Evolutionary conservation across 2,888 invertebrate species (phyloP), one percentile per base, ranked within the genome.

Genomic region (Platerodrilus igneus): DNA sequence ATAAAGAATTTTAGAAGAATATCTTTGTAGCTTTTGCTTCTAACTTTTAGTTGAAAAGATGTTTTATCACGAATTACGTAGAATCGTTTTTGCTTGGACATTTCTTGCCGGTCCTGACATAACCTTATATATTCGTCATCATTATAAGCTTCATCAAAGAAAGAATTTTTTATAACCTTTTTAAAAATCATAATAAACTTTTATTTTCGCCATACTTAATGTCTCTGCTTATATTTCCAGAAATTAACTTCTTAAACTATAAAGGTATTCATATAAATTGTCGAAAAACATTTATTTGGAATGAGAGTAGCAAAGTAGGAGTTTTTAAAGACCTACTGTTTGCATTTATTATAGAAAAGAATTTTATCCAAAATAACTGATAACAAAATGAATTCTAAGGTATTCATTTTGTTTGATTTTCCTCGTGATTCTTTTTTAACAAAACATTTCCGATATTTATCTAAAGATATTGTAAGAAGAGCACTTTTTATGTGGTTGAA

Each of bases 401-500:
- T 23, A 23, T 9, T 23, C n/a, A 23, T 23, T 23, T 23, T 23
- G n/a, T 23, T 23, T 9, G 23, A 5, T 23, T 7, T 7, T 9
- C n/a, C 23, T 9, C n/a, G 23, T 7, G 23, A 5, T 23, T 23
- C 23, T 7, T 23, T 5, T 23, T 23, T 23, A 23, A 23, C 23
- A 7, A 9, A 23, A 23, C 23, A 23, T 23, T 23, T 23, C 23
- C n/a, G 23, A 7, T 5, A 7, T 23, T 7, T 7, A 23, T 23
- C 23, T 23, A 7, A 9, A 23, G 23, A 5, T 7, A 9, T 23
- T 23, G 4, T 9, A 23, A 23, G 23, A 5, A 23, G n/a, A 5
- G 23, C 4, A 23, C 6, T 33, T 23, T 30, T 28, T 19, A 41
- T 27, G 26, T 17, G 11, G 13, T 14, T 31, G 25, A 26, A 45